Conservation (phyloP, 2,113 vertebrate species). For the Ornithorhynchus anatinus region DNA sequence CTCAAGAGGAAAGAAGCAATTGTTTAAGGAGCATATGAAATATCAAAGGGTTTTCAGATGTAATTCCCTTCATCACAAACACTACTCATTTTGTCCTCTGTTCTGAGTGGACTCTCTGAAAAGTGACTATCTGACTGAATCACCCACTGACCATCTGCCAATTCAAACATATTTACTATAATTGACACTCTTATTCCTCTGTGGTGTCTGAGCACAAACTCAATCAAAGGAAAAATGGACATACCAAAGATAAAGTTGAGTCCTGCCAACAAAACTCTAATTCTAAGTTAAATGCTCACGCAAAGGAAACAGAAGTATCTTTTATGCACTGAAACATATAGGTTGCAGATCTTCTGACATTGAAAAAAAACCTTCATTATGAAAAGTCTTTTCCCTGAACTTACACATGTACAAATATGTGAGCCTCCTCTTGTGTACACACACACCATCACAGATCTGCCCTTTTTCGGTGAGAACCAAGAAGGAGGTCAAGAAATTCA, state of each 20-base stretch:
- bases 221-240: conserved; percentile 24
- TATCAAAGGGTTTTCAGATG: conserved; percentile 37
- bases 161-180: conserved; percentile 48
- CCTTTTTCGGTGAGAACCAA: no score
- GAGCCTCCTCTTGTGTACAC: no score
- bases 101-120: conserved; percentile 47
- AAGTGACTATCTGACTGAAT: conserved; percentile 58
- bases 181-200: conserved; percentile 43
- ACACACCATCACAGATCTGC: no score
- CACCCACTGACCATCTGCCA: conserved; percentile 44
- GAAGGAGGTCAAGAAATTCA: no score
- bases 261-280: conserved; percentile 7
- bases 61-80: conserved; percentile 44
- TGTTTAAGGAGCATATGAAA: conserved; percentile 29
- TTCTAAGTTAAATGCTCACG: no score
- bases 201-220: conserved; percentile 23
- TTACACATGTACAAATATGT: no score
- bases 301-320: no score
- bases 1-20: conserved; percentile 7
- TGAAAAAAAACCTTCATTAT: no score
- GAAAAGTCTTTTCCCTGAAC: no score
- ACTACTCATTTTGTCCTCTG: conserved; percentile 46
- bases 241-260: conserved; percentile 27
- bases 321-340: no score
- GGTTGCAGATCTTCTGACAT: no score